Conservation (phyloP, 2,888 invertebrate genomes). For the Norana najaformis region DNA sequence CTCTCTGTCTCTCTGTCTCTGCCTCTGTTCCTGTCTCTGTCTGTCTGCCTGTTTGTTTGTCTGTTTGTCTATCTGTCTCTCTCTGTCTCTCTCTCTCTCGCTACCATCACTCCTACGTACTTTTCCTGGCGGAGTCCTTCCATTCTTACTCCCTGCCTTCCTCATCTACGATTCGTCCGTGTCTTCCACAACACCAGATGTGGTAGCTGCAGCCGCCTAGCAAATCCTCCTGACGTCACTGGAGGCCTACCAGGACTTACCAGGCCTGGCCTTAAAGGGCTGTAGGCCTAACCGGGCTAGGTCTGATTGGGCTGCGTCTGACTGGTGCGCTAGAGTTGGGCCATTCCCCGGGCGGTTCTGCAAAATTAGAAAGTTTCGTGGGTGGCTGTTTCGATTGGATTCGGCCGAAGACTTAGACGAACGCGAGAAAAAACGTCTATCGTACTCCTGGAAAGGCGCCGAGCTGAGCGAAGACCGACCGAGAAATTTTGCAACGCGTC, state of each 20-base stretch:
- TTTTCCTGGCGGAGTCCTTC: background rate
- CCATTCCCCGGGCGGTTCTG: background rate
- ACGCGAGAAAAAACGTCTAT: background rate
- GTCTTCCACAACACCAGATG: slow-evolving; percentile 13
- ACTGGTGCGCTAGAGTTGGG: background rate
- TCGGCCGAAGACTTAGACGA: background rate
- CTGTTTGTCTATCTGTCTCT: background rate
- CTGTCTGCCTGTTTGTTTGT: background rate
- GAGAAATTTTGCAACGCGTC: background rate
- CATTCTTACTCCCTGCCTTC: background rate
- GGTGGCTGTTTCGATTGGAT: background rate
- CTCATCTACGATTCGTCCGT: background rate
- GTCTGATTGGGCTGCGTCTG: background rate
- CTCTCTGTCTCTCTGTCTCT: background rate
- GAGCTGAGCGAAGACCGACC: background rate
- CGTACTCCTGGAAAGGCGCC: background rate
- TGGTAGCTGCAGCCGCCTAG: background rate
- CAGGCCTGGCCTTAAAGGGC: background rate
- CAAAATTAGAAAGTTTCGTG: slow-evolving; percentile 13
- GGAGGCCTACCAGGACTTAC: background rate
- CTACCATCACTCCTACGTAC: background rate
- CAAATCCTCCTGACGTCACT: background rate
- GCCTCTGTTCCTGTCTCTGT: background rate
- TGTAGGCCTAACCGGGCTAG: slow-evolving; percentile 5
- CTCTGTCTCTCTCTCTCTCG: background rate